phyloP scores from a whole-genome alignment of 2,888 invertebrate genomes.

The Phymatocera aterrima region DNA sequence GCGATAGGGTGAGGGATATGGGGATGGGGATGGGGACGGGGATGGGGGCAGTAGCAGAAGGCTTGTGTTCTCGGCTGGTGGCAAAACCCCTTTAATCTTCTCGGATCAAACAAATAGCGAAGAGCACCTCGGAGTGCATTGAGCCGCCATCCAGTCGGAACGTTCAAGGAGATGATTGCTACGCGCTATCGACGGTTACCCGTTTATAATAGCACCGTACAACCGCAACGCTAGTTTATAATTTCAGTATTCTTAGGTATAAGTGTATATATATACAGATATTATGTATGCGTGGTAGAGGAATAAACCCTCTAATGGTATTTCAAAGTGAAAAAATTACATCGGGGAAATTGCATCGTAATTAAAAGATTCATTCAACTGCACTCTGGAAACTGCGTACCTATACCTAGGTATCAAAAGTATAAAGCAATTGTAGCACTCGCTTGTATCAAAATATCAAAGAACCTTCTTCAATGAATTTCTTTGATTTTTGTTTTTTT shows the following conservation, averaged over 20 bases:
- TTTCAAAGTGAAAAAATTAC: constrained; percentile 68
- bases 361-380: constrained; percentile 65
- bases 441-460: background rate
- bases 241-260: background rate
- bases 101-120: constrained; percentile 66
- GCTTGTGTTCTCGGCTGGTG: constrained; percentile 27
- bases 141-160: constrained; percentile 41
- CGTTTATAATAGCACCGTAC: background rate
- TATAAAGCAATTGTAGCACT: no score
- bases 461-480: background rate
- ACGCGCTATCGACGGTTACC: constrained; percentile 41
- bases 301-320: constrained; percentile 63
- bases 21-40: background rate
- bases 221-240: constrained; percentile 37
- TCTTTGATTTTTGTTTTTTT: background rate
- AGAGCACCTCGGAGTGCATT: constrained; percentile 43
- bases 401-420: no score
- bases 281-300: no score
- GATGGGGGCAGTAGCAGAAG: background rate
- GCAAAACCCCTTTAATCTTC: constrained; percentile 70
- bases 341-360: constrained; percentile 73
- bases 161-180: constrained; percentile 45
- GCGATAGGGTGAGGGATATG: background rate
- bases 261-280: no score
- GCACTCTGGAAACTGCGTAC: background rate